Evolutionary conservation across 2,797 vertebrate species (phyloP), one percentile per base, ranked within the genome.

Genomic region (Rhinoraja longicauda): DNA sequence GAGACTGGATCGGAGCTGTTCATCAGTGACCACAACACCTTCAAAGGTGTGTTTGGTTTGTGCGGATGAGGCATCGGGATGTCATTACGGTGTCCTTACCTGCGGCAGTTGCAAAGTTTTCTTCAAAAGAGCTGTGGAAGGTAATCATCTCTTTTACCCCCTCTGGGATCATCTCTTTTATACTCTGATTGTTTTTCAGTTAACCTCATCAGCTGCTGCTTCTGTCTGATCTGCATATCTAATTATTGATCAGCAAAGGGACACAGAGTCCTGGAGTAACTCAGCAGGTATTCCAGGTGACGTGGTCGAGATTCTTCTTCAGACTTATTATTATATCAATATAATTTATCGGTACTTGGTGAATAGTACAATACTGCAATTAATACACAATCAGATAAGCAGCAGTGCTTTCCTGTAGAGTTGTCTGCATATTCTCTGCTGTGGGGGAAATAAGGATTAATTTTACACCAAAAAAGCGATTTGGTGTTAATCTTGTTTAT

Each of bases 51-150:
- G 99, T 95, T 96, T 99, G 96, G 99, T 99, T 94, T 99, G 99
- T 29, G 98, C 98, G 70, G 99, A 99, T 93, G 99, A 99, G 94
- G 99, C 99, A 15, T 99, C 99, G 29, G 99, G 99, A 93, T 99
- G 99, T 95, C 99, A 99, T 96, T 99, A 99, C 91, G 99, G 99
- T 9, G 99, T 99, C 0, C 98, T 99, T 94, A 99, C 99, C 0
- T 99, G 99, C 93, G 99, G 99, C 94, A 99, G 99, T 97, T 99
- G 99, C 96, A 99, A 99, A 95, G 99, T 99, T 94, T 99, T 99
- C 97, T 99, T 99, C 97, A 99, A 99, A 96, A 97, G 99, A 97
- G 99, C 99, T 1, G 98, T 99, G 94, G 99, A 99, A 99, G 99
- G 99, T 99, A 98, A 97, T 95, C 94, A 94, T 57, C 90, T 53